Evolutionary conservation across 2,113 vertebrate genomes (phyloP).

Genomic region (Porphyrio hochstetteri): DNA sequence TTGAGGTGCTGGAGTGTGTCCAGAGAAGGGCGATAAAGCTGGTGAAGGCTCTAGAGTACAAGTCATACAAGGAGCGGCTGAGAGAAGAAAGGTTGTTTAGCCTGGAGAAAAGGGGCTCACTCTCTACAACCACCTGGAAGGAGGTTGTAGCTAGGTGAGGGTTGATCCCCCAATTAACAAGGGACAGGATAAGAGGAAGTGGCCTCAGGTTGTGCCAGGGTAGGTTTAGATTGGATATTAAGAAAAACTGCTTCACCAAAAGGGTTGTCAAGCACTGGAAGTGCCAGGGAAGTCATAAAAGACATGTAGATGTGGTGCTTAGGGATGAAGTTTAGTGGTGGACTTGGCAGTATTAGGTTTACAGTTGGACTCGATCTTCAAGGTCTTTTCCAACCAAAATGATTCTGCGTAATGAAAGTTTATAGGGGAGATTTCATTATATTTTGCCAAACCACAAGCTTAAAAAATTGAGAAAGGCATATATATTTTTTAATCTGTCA

Average conservation of each 20-base stretch:
- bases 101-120: neutral
- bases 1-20: neutral
- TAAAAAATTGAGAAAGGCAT: neutral
- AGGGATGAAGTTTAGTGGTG: too few species aligned
- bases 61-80: neutral
- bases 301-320: too few species aligned
- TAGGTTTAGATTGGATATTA: too few species aligned
- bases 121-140: too few species aligned
- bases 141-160: rapidly evolving
- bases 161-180: neutral
- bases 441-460: neutral
- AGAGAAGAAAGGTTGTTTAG: neutral
- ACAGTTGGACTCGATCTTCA: neutral
- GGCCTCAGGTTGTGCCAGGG: too few species aligned
- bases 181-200: too few species aligned
- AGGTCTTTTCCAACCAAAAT: neutral
- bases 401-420: neutral
- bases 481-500: neutral
- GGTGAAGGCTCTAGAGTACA: neutral
- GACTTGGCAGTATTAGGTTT: neutral
- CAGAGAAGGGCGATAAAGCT: neutral
- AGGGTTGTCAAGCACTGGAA: too few species aligned
- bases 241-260: too few species aligned
- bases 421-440: neutral
- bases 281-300: too few species aligned